Percentiles rank a stretch among this genome's conserved stretches.
Conservation (phyloP, 2,888 invertebrate genomes). For the Melinaea menophilus region DNA sequence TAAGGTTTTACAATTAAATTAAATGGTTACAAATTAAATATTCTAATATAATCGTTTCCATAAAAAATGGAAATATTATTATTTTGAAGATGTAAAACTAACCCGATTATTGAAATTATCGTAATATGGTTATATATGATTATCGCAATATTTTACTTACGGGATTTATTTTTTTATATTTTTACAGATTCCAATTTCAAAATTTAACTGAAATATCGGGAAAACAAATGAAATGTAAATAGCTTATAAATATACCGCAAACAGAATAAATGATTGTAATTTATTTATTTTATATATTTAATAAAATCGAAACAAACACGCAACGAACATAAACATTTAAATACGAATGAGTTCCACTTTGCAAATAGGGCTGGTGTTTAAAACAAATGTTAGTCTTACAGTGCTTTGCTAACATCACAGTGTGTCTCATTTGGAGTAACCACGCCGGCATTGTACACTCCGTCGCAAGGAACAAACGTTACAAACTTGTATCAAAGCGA, state of each 20-base stretch:
- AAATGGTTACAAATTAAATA: too few species aligned
- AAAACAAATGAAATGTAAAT: too few species aligned
- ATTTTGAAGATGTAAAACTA: too few species aligned
- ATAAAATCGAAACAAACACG: not conserved
- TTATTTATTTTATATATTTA: not conserved
- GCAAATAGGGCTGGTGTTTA: not conserved
- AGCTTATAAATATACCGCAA: not conserved
- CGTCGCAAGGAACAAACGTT: not conserved
- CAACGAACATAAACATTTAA: not conserved
- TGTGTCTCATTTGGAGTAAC: conserved; percentile 1
- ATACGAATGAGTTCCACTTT: not conserved
- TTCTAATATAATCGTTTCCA: too few species aligned
- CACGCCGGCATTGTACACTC: conserved; percentile 3
- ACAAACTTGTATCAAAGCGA: conserved; percentile 5
- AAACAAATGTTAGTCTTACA: conserved; percentile 7
- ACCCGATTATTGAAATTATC: too few species aligned
- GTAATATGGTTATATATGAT: too few species aligned
- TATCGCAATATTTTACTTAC: too few species aligned
- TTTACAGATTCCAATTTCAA: too few species aligned
- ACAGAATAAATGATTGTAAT: not conserved
- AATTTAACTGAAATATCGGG: too few species aligned
- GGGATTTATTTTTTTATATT: too few species aligned
- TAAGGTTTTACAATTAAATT: too few species aligned
- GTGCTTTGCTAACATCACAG: conserved; percentile 7
- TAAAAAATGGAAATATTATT: too few species aligned